phyloP scores from a whole-genome alignment of 2,797 vertebrate species.

The Argya squamiceps region DNA sequence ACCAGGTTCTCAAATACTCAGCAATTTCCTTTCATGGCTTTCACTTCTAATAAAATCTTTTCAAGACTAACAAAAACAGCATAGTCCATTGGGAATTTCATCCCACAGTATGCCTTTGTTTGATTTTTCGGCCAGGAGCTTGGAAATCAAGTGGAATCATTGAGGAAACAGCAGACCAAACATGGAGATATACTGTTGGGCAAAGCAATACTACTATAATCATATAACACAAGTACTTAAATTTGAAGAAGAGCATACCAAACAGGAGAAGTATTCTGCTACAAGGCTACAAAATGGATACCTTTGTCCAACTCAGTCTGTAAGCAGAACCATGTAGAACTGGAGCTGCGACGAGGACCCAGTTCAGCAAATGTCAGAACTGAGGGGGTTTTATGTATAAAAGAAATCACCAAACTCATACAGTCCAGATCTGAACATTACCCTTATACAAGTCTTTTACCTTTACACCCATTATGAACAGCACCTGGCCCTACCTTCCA shows the following conservation, averaged over 20 bases:
- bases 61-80: not conserved
- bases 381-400: not conserved
- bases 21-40: not conserved
- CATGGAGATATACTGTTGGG: not conserved
- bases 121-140: not conserved
- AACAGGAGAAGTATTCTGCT: not conserved
- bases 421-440: not conserved
- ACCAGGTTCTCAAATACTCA: not conserved
- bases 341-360: not conserved
- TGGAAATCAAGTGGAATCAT: not conserved
- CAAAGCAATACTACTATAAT: not conserved
- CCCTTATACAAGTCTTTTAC: not conserved
- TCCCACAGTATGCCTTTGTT: not conserved
- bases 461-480: not conserved
- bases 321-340: not conserved
- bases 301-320: not conserved
- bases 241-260: not conserved
- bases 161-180: not conserved
- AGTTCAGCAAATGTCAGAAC: not conserved
- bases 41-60: not conserved
- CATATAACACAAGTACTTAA: not conserved
- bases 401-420: not conserved
- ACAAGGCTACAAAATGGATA: not conserved
- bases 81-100: not conserved
- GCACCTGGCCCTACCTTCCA: not conserved